Evolutionary conservation across 2,113 vertebrate genomes (phyloP).

Genomic region (Rhea americana): DNA sequence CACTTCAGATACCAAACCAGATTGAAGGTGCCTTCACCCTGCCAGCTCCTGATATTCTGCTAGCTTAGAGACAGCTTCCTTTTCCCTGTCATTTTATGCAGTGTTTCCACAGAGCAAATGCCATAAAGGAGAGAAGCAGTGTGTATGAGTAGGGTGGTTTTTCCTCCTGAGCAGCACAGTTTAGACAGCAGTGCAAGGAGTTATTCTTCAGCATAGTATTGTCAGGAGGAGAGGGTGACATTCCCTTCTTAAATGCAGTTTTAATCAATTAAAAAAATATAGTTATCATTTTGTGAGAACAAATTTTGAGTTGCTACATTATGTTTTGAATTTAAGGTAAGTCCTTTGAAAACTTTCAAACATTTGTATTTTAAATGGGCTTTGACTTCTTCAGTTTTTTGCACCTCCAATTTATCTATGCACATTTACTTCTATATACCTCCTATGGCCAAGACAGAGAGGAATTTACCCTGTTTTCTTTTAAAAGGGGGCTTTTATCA

Average conservation of each 20-base stretch:
- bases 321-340: background rate
- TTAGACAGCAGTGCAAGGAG: background rate
- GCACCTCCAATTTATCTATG: background rate
- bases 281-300: background rate
- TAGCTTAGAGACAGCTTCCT: slow-evolving; percentile 28
- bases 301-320: background rate
- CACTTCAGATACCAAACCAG: slow-evolving; percentile 69
- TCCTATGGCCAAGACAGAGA: background rate
- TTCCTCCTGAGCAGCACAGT: background rate
- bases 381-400: background rate
- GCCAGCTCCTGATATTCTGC: slow-evolving; percentile 27
- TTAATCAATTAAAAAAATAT: background rate
- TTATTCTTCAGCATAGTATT: background rate
- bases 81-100: background rate
- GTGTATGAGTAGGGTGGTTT: background rate
- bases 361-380: background rate
- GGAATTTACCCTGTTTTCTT: background rate
- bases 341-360: background rate
- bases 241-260: background rate
- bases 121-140: background rate
- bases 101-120: slow-evolving; percentile 11
- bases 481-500: background rate
- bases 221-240: background rate
- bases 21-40: slow-evolving; percentile 61
- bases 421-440: background rate